Evolutionary conservation across 2,888 invertebrate genomes (phyloP).

Genomic region (Brachyopa scutellaris): DNA sequence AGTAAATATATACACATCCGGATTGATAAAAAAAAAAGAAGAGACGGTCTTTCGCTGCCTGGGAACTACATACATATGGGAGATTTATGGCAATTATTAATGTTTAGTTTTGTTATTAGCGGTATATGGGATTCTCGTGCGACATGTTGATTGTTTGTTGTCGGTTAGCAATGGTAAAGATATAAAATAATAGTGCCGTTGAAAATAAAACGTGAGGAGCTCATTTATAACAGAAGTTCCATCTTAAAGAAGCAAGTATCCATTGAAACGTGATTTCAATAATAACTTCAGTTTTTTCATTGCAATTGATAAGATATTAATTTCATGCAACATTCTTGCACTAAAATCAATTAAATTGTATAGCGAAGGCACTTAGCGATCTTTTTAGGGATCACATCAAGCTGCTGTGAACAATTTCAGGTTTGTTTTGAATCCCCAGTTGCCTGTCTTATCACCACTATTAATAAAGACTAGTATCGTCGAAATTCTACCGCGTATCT

Average conservation of each 20-base stretch:
- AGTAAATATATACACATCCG: constrained; percentile 54
- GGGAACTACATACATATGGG: constrained; percentile 2
- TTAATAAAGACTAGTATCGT: too few species aligned
- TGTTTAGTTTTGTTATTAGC: constrained; percentile 41
- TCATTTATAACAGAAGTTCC: constrained; percentile 45
- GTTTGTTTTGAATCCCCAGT: too few species aligned
- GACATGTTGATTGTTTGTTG: constrained; percentile 35
- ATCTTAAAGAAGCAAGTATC: constrained; percentile 34
- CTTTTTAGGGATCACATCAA: too few species aligned
- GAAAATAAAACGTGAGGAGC: constrained; percentile 60
- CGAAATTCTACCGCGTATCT: too few species aligned
- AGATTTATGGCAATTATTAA: constrained; percentile 53
- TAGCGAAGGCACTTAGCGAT: too few species aligned
- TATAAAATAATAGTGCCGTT: constrained; percentile 54
- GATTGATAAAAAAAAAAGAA: constrained; percentile 48
- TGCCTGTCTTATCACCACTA: too few species aligned
- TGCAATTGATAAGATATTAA: too few species aligned
- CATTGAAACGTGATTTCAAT: constrained; percentile 40
- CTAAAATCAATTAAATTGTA: background rate
- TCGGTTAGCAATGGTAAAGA: constrained; percentile 28
- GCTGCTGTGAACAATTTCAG: too few species aligned
- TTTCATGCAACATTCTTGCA: background rate
- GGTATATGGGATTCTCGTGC: constrained; percentile 30
- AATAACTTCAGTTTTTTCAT: too few species aligned
- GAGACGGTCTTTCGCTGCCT: constrained; percentile 1